Conservation (phyloP, 1,140 invertebrate genomes). For the Drosophila biarmipes region DNA sequence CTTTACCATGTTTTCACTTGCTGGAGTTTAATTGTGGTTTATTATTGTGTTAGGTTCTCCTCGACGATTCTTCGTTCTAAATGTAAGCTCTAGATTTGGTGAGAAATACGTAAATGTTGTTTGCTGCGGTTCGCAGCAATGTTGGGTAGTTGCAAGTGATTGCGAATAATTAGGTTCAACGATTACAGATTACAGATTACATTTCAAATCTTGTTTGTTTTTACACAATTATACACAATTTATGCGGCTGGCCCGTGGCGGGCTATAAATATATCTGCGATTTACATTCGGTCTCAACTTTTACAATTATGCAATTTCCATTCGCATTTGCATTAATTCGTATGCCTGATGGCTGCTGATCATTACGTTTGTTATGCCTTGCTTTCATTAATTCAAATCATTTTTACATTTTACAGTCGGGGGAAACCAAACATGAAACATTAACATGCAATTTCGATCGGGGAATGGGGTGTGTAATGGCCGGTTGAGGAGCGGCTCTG, state of each 20-base stretch:
- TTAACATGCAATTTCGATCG: constrained; percentile 32
- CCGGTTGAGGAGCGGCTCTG: constrained; percentile 1
- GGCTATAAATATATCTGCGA: constrained; percentile 51
- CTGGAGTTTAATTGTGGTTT: constrained; percentile 35
- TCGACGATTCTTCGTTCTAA: constrained; percentile 26
- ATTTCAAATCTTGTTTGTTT: constrained; percentile 60
- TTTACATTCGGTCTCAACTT: constrained; percentile 49
- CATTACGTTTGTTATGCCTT: constrained; percentile 16
- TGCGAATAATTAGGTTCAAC: constrained; percentile 58
- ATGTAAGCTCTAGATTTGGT: constrained; percentile 81
- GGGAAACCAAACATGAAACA: constrained; percentile 31
- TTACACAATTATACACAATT: constrained; percentile 76
- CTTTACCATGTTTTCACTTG: constrained; percentile 41
- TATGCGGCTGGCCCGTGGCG: constrained; percentile 21
- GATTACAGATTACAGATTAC: constrained; percentile 65
- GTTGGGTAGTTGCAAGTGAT: constrained; percentile 43
- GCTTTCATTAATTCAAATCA: constrained; percentile 37
- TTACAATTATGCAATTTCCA: constrained; percentile 25
- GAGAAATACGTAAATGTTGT: constrained; percentile 72
- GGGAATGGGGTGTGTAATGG: constrained; percentile 7
- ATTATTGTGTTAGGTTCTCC: constrained; percentile 44
- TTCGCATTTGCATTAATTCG: constrained; percentile 16
- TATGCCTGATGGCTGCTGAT: constrained; percentile 11
- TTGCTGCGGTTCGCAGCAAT: constrained; percentile 10
- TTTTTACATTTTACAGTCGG: constrained; percentile 43